Percentiles rank a stretch among this genome's conserved stretches.
These are phyloP conservation scores for Drosophila carrolli DNA, from an alignment of 1,140 invertebrate genomes.

Conservation along the genomic window DNA sequence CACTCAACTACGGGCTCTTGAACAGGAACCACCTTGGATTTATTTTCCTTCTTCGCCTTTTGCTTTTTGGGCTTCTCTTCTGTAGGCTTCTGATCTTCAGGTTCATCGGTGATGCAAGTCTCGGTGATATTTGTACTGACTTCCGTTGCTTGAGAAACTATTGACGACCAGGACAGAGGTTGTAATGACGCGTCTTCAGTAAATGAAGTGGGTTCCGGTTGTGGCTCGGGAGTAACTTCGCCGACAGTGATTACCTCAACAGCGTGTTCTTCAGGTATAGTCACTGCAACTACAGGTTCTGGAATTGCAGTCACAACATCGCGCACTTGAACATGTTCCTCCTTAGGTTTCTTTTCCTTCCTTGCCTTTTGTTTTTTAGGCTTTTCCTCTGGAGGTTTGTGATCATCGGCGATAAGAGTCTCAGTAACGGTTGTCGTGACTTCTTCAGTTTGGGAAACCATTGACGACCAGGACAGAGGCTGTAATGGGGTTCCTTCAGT, in stretches of 20 bases:
- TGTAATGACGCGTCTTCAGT: neutral
- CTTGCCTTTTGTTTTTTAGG: slow-evolving; percentile 1
- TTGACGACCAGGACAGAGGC: no score
- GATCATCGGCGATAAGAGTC: neutral
- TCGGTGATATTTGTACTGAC: neutral
- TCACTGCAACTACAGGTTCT: neutral
- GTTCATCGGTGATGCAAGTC: neutral
- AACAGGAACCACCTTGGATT: slow-evolving; percentile 5
- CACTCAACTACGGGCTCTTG: neutral
- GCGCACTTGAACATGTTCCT: slow-evolving; percentile 1
- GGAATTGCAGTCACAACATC: neutral
- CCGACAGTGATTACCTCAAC: neutral
- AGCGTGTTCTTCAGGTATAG: neutral
- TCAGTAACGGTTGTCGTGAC: neutral
- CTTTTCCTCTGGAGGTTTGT: slow-evolving; percentile 30
- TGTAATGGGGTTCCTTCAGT: neutral
- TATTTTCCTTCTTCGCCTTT: slow-evolving; percentile 35
- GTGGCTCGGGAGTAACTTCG: neutral
- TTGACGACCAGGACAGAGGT: neutral
- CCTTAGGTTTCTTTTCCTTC: slow-evolving; percentile 39
- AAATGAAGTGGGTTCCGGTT: neutral
- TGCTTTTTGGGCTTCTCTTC: slow-evolving; percentile 1
- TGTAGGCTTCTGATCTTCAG: neutral
- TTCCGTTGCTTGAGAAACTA: slow-evolving; percentile 1
- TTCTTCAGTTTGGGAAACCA: neutral